Percentiles rank a stretch among this genome's conserved stretches.
phyloP scores from a whole-genome alignment of 2,113 vertebrate species.

The Platysteira castanea region DNA sequence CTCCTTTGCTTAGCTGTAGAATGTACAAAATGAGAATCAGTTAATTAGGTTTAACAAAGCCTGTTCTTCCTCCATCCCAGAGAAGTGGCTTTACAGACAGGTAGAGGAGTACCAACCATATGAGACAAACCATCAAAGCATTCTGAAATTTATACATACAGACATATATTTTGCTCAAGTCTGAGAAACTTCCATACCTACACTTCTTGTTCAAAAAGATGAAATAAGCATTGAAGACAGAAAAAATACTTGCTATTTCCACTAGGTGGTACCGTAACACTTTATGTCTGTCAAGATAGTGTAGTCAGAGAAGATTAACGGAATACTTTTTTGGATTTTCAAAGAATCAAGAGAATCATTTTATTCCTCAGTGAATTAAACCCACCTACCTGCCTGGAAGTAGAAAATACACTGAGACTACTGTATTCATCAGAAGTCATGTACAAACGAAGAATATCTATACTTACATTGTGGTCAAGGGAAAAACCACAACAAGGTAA shows the following conservation, averaged over 20 bases:
- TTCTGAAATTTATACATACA: neutral
- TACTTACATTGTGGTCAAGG: neutral
- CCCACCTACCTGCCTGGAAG: neutral
- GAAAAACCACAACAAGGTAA: neutral
- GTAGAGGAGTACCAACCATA: neutral
- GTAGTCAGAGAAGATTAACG: neutral
- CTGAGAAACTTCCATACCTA: neutral
- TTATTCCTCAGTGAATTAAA: neutral
- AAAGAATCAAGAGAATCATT: neutral
- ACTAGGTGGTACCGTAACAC: slow-evolving; percentile 37
- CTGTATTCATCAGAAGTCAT: neutral
- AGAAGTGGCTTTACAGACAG: neutral
- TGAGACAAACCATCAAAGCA: neutral
- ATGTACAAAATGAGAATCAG: slow-evolving; percentile 16
- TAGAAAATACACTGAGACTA: neutral
- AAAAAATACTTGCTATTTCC: slow-evolving; percentile 12
- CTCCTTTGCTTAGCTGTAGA: slow-evolving; percentile 80
- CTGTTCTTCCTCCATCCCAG: neutral
- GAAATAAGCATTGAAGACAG: neutral
- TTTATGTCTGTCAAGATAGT: neutral
- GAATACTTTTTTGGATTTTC: neutral
- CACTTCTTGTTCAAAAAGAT: neutral
- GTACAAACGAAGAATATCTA: neutral
- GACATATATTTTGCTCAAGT: neutral
- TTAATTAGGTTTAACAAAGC: neutral